Conservation (phyloP, 2,113 vertebrate genomes). For the Engraulis encrasicolus region DNA sequence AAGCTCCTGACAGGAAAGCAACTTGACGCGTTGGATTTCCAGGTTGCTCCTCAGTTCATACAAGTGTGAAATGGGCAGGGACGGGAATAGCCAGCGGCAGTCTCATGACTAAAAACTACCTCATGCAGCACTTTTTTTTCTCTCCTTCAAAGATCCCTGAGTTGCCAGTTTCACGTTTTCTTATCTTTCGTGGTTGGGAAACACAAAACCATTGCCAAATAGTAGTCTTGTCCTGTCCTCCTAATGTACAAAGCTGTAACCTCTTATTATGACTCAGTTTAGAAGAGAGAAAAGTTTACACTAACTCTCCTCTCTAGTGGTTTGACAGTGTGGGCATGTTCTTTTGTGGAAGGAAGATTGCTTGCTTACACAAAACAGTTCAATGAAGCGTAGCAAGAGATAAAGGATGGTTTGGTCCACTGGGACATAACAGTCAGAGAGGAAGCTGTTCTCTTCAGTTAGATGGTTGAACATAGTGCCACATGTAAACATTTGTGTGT, state of each 20-base stretch:
- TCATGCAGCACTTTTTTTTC: slow-evolving; percentile 6
- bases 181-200: background rate
- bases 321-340: background rate
- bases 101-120: background rate
- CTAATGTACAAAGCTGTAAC: background rate
- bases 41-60: background rate
- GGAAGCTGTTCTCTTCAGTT: background rate
- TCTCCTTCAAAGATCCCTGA: background rate
- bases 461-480: background rate
- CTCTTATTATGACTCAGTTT: background rate
- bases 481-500: background rate
- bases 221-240: background rate
- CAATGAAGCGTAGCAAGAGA: slow-evolving; percentile 22
- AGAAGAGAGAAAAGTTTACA: background rate
- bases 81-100: background rate
- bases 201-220: background rate
- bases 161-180: background rate
- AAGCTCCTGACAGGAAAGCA: too few relatives aligned
- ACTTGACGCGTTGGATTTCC: too few relatives aligned
- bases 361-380: slow-evolving; percentile 35
- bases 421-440: background rate
- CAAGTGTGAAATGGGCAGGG: background rate
- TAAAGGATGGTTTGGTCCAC: slow-evolving; percentile 24
- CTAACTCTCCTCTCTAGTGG: background rate
- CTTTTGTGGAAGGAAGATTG: background rate